A percentile compares a stretch with the other conserved stretches of the same genome.
Evolutionary conservation across 2,113 vertebrate species (phyloP).

Genomic region (Perccottus glenii): DNA sequence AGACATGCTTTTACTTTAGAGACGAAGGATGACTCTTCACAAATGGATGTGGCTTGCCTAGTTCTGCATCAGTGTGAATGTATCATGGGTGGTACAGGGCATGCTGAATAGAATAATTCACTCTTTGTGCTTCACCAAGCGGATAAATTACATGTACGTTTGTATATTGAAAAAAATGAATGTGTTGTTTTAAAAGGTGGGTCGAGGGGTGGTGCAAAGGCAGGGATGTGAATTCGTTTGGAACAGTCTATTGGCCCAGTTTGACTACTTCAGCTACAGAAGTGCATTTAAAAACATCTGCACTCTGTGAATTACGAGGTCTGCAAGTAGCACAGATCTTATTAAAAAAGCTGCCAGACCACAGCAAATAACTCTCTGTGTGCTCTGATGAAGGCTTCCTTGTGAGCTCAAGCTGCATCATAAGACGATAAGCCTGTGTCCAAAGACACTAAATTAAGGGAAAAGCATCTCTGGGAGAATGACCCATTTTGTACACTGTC

Average conservation of each 20-base stretch:
- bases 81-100: background rate
- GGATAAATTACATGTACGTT: conserved; percentile 15
- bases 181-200: conserved; percentile 31
- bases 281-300: conserved; percentile 22
- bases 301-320: conserved; percentile 24
- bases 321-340: conserved; percentile 4
- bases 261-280: background rate
- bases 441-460: conserved; percentile 21
- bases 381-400: conserved; percentile 34
- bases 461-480: conserved; percentile 29
- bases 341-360: conserved; percentile 39
- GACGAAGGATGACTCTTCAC: background rate
- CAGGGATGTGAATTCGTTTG: background rate
- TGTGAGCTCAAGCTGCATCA: conserved; percentile 24
- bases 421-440: conserved; percentile 38
- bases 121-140: conserved; percentile 27
- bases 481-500: conserved; percentile 41
- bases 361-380: conserved; percentile 35
- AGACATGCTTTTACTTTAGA: background rate
- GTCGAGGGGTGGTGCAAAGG: conserved; percentile 5
- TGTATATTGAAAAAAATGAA: conserved; percentile 19
- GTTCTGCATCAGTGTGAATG: conserved; percentile 4
- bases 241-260: background rate
- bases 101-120: conserved; percentile 12
- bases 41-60: background rate